These are phyloP conservation scores for Liparis tanakae DNA, from an alignment of 2,797 vertebrate species.

Conservation along the genomic window DNA sequence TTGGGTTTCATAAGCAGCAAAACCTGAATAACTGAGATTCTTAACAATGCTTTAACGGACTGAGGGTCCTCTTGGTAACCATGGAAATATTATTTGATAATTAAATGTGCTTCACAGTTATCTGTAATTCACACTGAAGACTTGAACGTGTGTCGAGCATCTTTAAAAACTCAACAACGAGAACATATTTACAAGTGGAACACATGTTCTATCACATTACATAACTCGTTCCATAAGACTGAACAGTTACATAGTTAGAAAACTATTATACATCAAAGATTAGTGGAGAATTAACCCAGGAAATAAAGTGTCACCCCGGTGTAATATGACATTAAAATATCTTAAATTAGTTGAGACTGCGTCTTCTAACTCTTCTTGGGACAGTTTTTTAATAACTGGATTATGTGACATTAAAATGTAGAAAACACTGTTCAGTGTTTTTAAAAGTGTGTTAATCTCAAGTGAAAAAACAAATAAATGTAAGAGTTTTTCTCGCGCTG, in stretches of 20 bases:
- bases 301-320: background rate
- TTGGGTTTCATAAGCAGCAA: background rate
- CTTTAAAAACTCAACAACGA: background rate
- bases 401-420: background rate
- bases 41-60: background rate
- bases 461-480: background rate
- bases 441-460: background rate
- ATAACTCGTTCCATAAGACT: background rate
- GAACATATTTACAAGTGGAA: background rate
- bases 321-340: background rate
- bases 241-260: background rate
- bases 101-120: background rate
- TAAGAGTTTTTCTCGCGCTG: background rate
- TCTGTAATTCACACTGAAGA: conserved; percentile 1
- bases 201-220: background rate
- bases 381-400: background rate
- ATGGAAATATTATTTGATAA: background rate
- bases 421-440: background rate
- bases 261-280: background rate
- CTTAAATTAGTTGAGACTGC: background rate
- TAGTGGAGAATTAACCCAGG: background rate
- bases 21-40: background rate
- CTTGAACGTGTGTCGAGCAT: background rate
- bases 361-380: background rate
- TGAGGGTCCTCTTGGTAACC: background rate